Base-by-base conservation (phyloP, 2,888 invertebrate species). In the Caenorhabditis sulstoni region DNA sequence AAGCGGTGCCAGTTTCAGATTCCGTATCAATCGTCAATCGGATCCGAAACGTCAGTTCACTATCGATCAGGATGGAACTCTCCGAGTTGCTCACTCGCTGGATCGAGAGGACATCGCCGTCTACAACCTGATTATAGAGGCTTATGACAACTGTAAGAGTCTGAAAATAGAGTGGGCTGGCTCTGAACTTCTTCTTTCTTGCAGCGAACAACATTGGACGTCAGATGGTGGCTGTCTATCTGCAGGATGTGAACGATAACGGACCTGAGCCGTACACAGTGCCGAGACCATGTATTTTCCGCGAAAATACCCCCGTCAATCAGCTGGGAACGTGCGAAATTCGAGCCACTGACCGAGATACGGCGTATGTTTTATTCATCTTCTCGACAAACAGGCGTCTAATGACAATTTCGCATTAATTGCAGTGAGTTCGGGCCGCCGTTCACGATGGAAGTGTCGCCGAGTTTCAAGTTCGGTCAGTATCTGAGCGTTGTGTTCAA, bases 401-500 rank as follows among this genome's bases (percentile, higher is more conserved):
- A 29, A 29, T 29, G 29, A n/a, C n/a, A n/a, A 29, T 29, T 29
- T 29, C 29, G 4, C 29, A 4, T 22, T 2, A 3, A 29, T 53
- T 81, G 59, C 68, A 85, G 85, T 39, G 85, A 86, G 49, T 86
- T 66, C 57, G 97, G 97, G 0, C 96, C 97, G 49, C 96, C 97
- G n/a, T 97, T 97, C 93, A 94, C 95, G 11, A 87, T 90, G 86
- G 81, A 84, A 41, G 39, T 90, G 16, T 80, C 83, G 49, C 64
- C 76, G 12, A 78, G 66, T 45, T 90, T 87, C 81, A 79, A 87
- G 35, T 87, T 81, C 71, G 66, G 81, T 89, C 95, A 96, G 41
- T 96, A 96, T 29, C 96, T 98, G 91, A 96, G 95, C 93, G 96
- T 98, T 65, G 95, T 96, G 91, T 97, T 97, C 92, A 96, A 96